These are phyloP conservation scores for Poecilia wingei DNA, from an alignment of 2,797 vertebrate genomes.

Conservation along the genomic window DNA sequence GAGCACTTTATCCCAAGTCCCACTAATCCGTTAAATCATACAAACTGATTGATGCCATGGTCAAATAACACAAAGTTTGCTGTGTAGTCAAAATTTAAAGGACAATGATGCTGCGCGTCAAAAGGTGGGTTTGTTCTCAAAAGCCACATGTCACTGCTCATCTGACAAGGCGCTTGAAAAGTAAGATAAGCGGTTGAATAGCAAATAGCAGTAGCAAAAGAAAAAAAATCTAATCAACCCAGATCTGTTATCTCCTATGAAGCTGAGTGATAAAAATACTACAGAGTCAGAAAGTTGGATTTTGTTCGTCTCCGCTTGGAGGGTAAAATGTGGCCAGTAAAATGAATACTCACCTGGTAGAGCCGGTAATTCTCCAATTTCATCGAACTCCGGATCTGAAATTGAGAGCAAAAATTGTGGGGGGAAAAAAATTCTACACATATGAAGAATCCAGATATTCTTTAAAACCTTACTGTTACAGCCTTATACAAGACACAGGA, in stretches of 20 bases:
- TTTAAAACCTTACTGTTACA: neutral
- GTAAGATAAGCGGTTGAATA: neutral
- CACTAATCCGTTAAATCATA: neutral
- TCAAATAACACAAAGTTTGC: neutral
- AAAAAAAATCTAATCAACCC: neutral
- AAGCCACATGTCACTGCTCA: neutral
- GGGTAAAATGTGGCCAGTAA: neutral
- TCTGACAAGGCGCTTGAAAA: neutral
- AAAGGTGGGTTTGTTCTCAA: neutral
- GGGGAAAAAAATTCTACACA: neutral
- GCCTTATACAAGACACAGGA: neutral
- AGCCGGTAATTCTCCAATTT: slow-evolving; percentile 85
- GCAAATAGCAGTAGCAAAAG: neutral
- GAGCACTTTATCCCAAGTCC: neutral
- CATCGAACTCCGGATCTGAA: slow-evolving; percentile 96
- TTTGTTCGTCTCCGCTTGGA: neutral
- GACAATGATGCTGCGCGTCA: neutral
- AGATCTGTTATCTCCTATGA: neutral
- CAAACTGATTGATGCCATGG: neutral
- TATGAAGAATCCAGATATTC: neutral
- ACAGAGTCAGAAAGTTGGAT: neutral
- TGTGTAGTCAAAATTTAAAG: neutral
- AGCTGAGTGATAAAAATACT: neutral
- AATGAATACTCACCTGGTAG: slow-evolving; percentile 88
- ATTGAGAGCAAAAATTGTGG: slow-evolving; percentile 58